phyloP scores from a whole-genome alignment of 2,113 vertebrate genomes.

The Brachyhypopomus occidentalis region DNA sequence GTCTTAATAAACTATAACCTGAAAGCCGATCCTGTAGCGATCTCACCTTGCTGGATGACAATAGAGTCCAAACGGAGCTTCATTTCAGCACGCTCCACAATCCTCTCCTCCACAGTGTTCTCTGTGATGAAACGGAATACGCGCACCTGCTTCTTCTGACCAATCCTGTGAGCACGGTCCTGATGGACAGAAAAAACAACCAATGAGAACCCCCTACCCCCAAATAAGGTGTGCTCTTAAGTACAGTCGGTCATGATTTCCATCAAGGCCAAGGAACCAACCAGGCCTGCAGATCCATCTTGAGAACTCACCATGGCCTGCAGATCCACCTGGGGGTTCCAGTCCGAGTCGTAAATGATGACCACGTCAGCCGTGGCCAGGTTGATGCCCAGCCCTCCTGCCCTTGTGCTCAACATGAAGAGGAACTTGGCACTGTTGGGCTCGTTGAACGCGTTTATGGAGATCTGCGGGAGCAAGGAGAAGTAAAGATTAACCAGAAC shows the following conservation, averaged over 20 bases:
- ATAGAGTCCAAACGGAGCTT: conserved; percentile 96
- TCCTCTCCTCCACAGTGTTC: conserved; percentile 96
- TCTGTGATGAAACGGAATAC: conserved; percentile 98
- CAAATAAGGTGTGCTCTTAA: neutral
- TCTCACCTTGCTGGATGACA: conserved; percentile 94
- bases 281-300: neutral
- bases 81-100: conserved; percentile 97
- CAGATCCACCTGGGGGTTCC: conserved; percentile 99
- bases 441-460: conserved; percentile 91
- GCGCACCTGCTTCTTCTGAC: conserved; percentile 92
- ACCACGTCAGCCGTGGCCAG: conserved; percentile 97
- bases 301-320: conserved; percentile 89
- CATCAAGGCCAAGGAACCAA: neutral
- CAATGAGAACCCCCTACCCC: neutral
- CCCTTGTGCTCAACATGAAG: conserved; percentile 97
- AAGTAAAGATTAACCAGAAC: neutral
- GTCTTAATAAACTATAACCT: neutral
- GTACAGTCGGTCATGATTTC: neutral
- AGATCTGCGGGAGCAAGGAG: conserved; percentile 75
- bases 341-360: conserved; percentile 97
- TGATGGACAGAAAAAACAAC: conserved; percentile 51
- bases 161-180: conserved; percentile 98
- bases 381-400: conserved; percentile 96
- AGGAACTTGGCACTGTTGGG: conserved; percentile 93
- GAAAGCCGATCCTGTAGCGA: neutral